These are phyloP conservation scores for Criorhina ranunculi DNA, from an alignment of 2,888 invertebrate genomes.

Conservation along the genomic window DNA sequence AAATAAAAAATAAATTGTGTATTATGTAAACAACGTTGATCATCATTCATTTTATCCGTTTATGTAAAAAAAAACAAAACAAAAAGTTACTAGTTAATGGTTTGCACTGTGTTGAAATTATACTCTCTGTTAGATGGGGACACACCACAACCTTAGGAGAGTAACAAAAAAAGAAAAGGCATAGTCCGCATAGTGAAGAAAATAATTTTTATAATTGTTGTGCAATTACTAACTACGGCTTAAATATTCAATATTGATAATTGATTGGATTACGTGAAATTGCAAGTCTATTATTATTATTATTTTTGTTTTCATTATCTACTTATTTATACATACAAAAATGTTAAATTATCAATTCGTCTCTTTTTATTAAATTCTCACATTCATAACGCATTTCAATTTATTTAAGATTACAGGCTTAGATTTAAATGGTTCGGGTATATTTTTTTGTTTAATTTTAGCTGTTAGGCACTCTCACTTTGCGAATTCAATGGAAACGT, in stretches of 20 bases:
- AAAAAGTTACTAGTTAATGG: constrained; percentile 39
- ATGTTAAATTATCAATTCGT: not conserved
- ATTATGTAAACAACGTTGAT: constrained; percentile 63
- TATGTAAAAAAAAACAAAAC: constrained; percentile 45
- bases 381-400: not conserved
- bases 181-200: constrained; percentile 38
- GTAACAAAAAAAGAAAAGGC: constrained; percentile 26
- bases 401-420: no score
- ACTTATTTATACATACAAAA: not conserved
- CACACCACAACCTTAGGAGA: constrained; percentile 25
- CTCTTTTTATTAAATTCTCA: not conserved
- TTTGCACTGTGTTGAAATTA: constrained; percentile 65
- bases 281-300: constrained; percentile 51
- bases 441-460: no score
- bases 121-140: constrained; percentile 35
- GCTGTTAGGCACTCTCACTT: no score
- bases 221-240: constrained; percentile 57
- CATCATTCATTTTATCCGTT: constrained; percentile 48
- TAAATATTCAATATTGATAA: constrained; percentile 53
- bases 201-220: constrained; percentile 58
- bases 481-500: constrained; percentile 23
- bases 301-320: not conserved
- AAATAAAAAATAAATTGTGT: constrained; percentile 5
- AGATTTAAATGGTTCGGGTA: no score
- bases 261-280: constrained; percentile 66